Evolutionary conservation across 2,888 invertebrate genomes (phyloP).

Genomic region (Monopis laevigella): DNA sequence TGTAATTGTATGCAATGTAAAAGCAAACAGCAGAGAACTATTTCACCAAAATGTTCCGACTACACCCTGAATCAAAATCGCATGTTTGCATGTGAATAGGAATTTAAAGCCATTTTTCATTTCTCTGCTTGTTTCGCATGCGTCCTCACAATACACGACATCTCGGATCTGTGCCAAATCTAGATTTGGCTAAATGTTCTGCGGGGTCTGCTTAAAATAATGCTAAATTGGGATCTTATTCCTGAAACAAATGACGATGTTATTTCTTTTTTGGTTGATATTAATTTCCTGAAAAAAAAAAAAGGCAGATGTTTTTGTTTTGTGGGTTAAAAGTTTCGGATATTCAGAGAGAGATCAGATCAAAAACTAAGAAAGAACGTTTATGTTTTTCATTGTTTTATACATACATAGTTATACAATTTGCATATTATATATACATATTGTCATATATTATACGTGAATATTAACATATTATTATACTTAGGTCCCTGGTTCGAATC

Average conservation of each 20-base stretch:
- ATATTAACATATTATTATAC: no score
- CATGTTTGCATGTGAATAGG: neutral
- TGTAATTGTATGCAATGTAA: no score
- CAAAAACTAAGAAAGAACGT: neutral
- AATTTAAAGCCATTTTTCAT: neutral
- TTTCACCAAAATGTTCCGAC: no score
- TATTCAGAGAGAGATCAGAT: neutral
- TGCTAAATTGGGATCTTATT: conserved; percentile 5
- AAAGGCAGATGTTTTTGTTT: neutral
- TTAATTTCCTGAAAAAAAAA: no score
- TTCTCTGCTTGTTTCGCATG: neutral
- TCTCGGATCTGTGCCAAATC: conserved; percentile 8
- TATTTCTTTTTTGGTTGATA: no score
- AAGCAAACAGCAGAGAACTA: no score
- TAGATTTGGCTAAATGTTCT: conserved; percentile 10
- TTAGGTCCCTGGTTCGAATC: no score
- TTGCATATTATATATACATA: no score
- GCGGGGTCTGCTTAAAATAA: conserved; percentile 7
- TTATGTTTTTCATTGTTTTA: neutral
- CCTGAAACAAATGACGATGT: neutral
- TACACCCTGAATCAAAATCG: neutral
- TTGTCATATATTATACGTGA: no score
- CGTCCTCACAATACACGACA: conserved; percentile 5
- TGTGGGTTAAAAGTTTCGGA: neutral
- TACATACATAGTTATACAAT: neutral